Conservation (phyloP, 2,888 invertebrate species). For the Sarcophaga carnaria region DNA sequence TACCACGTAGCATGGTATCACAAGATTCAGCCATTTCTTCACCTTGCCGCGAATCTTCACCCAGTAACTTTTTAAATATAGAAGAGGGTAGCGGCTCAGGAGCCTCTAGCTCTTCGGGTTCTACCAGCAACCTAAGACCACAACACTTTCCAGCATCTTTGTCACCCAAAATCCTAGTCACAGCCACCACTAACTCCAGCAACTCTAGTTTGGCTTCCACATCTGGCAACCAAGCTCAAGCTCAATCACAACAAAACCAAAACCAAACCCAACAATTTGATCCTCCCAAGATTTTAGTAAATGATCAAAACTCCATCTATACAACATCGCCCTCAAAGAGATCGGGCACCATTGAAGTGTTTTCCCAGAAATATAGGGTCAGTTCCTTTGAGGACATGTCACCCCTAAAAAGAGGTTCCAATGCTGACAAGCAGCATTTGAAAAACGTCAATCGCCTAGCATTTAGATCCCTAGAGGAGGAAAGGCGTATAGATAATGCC, state of each 20-base stretch:
- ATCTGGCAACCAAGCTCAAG: constrained; percentile 62
- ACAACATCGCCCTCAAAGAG: constrained; percentile 82
- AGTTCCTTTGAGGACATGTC: constrained; percentile 82
- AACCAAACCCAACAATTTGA: constrained; percentile 78
- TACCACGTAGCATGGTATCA: constrained; percentile 79
- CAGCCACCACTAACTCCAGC: constrained; percentile 77
- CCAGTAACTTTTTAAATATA: constrained; percentile 79
- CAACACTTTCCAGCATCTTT: constrained; percentile 80
- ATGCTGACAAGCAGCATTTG: constrained; percentile 74
- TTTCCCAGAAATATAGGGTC: constrained; percentile 82
- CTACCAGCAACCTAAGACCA: constrained; percentile 77
- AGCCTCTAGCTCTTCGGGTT: constrained; percentile 76
- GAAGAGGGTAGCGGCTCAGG: constrained; percentile 77
- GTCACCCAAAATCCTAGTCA: constrained; percentile 80
- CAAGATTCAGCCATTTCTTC: constrained; percentile 81
- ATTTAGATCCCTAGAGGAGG: constrained; percentile 81
- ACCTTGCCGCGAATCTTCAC: constrained; percentile 80
- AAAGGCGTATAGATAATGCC: constrained; percentile 81
- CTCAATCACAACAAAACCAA: constrained; percentile 63
- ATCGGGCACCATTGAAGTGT: constrained; percentile 81
- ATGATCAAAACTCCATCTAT: constrained; percentile 82
- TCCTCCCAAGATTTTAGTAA: constrained; percentile 82
- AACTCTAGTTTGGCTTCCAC: constrained; percentile 76
- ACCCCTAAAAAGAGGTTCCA: constrained; percentile 73
- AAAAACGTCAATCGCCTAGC: constrained; percentile 80